Percentiles rank a stretch among this genome's conserved stretches.
These are phyloP conservation scores for Nemopilema nomurai DNA, from an alignment of 30 jellyfish, hydroid and myxozoan genomes.

Conservation along the genomic window DNA sequence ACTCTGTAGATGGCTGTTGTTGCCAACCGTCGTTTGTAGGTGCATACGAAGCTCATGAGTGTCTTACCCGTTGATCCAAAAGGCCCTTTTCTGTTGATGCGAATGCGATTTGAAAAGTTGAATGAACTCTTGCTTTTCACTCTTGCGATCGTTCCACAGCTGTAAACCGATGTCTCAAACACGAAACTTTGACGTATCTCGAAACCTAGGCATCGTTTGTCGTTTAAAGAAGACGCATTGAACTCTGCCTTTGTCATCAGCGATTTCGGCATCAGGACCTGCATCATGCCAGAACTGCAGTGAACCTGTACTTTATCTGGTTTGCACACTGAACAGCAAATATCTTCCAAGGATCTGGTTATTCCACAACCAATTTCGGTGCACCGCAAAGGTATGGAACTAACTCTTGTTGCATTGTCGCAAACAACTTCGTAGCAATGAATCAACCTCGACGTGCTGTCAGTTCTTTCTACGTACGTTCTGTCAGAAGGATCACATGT, in stretches of 20 bases:
- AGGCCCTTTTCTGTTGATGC: background rate
- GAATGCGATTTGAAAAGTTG: constrained; percentile 9
- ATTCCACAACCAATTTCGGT: constrained; percentile 56
- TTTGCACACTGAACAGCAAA: constrained; percentile 36
- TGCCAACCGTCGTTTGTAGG: constrained; percentile 4
- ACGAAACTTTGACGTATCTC: constrained; percentile 6
- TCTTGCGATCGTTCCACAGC: constrained; percentile 30
- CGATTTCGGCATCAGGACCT: constrained; percentile 44
- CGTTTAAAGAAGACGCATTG: constrained; percentile 21
- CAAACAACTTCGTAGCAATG: constrained; percentile 24
- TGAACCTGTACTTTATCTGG: constrained; percentile 24
- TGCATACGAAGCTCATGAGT: constrained; percentile 5
- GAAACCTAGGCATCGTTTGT: constrained; percentile 28
- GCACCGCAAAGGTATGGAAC: constrained; percentile 10
- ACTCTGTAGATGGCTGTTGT: constrained; percentile 14
- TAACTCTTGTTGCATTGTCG: background rate
- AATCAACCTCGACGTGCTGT: background rate
- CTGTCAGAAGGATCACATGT: background rate
- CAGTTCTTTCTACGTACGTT: background rate
- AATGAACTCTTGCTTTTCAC: background rate
- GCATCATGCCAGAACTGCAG: constrained; percentile 34
- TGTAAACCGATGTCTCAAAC: constrained; percentile 17
- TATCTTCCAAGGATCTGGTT: constrained; percentile 3
- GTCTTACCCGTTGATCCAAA: background rate
- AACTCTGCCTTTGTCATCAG: constrained; percentile 39